Base-by-base conservation (phyloP, 2,888 invertebrate genomes). In the Pyrocoelia pectoralis region DNA sequence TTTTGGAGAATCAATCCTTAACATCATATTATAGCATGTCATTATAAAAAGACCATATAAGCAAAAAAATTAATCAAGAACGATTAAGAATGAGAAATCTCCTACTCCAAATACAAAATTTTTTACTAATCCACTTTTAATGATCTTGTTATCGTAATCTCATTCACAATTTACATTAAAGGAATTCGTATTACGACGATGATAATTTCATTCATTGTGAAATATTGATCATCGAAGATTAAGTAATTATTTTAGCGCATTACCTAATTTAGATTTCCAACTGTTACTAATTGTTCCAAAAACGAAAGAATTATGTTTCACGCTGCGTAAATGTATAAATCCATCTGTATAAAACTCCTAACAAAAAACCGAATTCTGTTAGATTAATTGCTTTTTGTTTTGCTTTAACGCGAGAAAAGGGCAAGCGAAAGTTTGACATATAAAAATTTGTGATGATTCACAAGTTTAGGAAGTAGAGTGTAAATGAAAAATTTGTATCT, bases 401-500 rank as follows among this genome's bases (percentile, higher is more conserved):
- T 46, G 17, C 17, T 15, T 46, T n/a, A 6, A 18, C 18, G 17
- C 13, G 15, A 43, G 41, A 46, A 14, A 46, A 46, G 17, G 17
- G 46, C 46, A 46, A 18, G 46, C 46, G 17, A 46, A 46, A 46
- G 46, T 46, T 46, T 46, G 17, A 46, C 46, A 46, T 46, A 46
- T 24, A 46, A 15, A 15, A 33, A 10, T 17, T 46, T 17, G 17
- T n/a, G 15, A 46, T 46, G n/a, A 46, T 17, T 17, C 46, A 46
- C 46, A 46, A 46, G 8, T 46, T 46, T 15, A 18, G 43, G 43
- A 46, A 46, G 18, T 17, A 46, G 46, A n/a, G 46, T 46, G 46
- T 46, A 46, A 46, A 46, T 46, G 46, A 46, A 46, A 46, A 46
- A 46, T 46, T 14, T 46, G 46, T 46, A 17, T 46, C 46, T n/a